Conservation (phyloP, 2,113 vertebrate genomes). For the Megaleporinus macrocephalus region DNA sequence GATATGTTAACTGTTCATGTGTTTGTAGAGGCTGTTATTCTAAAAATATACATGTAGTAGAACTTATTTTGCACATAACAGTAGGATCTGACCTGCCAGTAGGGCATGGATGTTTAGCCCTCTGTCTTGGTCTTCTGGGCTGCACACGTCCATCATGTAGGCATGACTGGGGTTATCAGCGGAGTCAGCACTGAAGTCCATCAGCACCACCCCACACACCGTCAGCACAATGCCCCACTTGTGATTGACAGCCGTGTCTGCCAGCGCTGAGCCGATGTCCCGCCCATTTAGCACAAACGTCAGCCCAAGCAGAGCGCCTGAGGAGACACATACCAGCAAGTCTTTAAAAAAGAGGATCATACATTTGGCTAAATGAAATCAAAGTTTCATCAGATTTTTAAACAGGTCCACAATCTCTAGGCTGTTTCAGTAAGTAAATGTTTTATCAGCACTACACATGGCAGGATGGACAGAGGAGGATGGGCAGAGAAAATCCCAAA, state of each 20-base stretch:
- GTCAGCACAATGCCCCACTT: conserved; percentile 94
- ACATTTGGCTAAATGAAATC: neutral
- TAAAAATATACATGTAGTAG: too few species aligned
- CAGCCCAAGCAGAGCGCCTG: conserved; percentile 90
- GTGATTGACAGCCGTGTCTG: conserved; percentile 86
- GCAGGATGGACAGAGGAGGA: neutral
- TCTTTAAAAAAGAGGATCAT: neutral
- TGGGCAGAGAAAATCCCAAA: too few species aligned
- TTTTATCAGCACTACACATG: neutral
- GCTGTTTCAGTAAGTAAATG: too few species aligned
- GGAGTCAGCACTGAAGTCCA: conserved; percentile 98
- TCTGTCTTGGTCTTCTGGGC: conserved; percentile 92
- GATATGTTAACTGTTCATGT: neutral
- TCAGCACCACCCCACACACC: conserved; percentile 91
- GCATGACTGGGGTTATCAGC: conserved; percentile 96
- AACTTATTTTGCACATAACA: neutral
- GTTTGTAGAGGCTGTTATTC: too few species aligned
- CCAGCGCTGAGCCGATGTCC: conserved; percentile 85
- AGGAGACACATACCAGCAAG: neutral
- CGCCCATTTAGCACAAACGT: conserved; percentile 90
- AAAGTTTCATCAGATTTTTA: neutral
- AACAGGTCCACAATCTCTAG: too few species aligned
- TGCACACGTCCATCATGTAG: conserved; percentile 99
- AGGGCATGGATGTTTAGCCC: conserved; percentile 95
- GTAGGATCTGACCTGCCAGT: conserved; percentile 82